Evolutionary conservation across 53 echinoderm and acorn worm genomes (phyloP), one percentile per base, ranked within the genome.

Genomic region (Hippasteria phrygiana): DNA sequence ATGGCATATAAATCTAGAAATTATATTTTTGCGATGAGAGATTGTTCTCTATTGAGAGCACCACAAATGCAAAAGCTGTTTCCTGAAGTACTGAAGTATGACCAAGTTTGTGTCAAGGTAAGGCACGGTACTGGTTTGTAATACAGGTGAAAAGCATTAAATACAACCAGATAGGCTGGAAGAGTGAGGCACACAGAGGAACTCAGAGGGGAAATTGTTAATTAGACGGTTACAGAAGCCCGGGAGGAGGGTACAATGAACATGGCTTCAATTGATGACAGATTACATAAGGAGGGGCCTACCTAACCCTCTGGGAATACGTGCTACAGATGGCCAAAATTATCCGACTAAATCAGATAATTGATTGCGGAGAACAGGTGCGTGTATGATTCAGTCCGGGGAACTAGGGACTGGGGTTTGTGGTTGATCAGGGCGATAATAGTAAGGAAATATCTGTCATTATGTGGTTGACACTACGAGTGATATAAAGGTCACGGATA

Each of bases 181-280:
- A 48, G 24, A 41, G 29, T 32, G 16, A 2, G 13, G 78, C 78
- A 78, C 78, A 59, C 78, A 78, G 56, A 69, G 71, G 38, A 85
- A 69, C 69, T 46, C 43, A 3, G 12, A 69, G 40, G 46, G 85
- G 85, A 85, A 85, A 85, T 85, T 51, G 51, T 85, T 85, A 85
- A 85, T 85, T 85, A 70, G 51, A 0, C 26, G 6, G n/a, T 67
- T 36, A 69, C 33, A 85, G 69, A 26, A 67, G 24, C 59, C 59
- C 59, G 20, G 4, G 59, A n/a, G 59, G 59, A 24, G 59, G 22
- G 2, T 18, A 11, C 69, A 67, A 33, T 67, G 22, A 18, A 35
- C 35, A 67, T 35, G n/a, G 37, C 69, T 67, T 5, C 67, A 5
- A 18, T 12, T 20, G 34, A 37, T 35, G 67, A 17, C 67, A 35